Evolutionary conservation across 2,113 vertebrate species (phyloP), one percentile per base, ranked within the genome.

Genomic region (Oncorhynchus tshawytscha): DNA sequence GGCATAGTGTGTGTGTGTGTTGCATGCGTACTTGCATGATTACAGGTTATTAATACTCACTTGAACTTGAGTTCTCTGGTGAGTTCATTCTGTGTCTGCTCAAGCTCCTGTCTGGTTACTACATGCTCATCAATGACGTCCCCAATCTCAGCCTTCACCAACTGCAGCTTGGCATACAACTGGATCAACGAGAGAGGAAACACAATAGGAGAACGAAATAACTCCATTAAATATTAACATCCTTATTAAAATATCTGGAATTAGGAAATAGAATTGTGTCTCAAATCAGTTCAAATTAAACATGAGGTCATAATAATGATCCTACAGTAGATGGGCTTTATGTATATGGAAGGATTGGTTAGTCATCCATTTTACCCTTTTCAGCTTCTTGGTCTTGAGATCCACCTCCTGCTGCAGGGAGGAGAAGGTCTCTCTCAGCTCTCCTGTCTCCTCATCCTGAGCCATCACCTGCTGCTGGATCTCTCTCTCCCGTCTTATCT

Each of bases 361-460:
- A 54, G n/a, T 71, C 12, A 27, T 18, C 59, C 76, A 82, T 81
- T 81, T 76, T 62, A 92, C 97, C 95, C 96, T 96, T 84, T 95
- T 97, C 78, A 99, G 96, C 80, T 99, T 99, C 92, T 97, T 98
- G 86, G 97, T 99, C 86, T 99, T 99, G 67, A 97, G 92, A 82
- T 99, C 97, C 80, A 98, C 96, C 89, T 99, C 97, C 88, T 99
- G 97, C 88, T 98, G 97, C 88, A 99, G 88, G 68, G 96, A 95
- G 0, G 94, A 95, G 90, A 93, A 99, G 0, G 97, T 99, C 77
- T 96, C 97, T 29, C 92, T 95, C 81, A 99, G 95, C 81, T 99
- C 97, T 89, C 96, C 88, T 2, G 97, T 96, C 91, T 98, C 97
- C 87, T 99, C 97, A 0, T 97, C 97, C 70, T 95, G 92, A 70